Evolutionary conservation across 2,888 invertebrate genomes (phyloP).

Genomic region (Pristionchus maxplancki): DNA sequence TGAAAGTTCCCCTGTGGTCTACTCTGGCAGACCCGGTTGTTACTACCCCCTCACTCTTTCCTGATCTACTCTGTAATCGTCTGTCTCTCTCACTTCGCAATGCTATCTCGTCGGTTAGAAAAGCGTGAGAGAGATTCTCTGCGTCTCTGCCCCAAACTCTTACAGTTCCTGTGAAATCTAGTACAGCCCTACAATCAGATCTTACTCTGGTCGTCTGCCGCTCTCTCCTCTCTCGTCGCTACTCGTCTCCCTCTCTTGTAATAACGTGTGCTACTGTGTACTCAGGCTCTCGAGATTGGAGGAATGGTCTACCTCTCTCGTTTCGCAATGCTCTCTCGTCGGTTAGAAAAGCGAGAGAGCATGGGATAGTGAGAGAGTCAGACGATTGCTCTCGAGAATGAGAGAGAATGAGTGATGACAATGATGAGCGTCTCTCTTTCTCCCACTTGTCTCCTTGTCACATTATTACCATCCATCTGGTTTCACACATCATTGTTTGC

Average conservation of each 20-base stretch:
- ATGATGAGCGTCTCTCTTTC: background rate
- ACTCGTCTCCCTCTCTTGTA: background rate
- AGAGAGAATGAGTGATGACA: slow-evolving; percentile 36
- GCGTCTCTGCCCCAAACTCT: slow-evolving; percentile 16
- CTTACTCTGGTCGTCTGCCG: background rate
- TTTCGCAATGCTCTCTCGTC: too few relatives aligned
- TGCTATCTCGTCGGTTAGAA: too few relatives aligned
- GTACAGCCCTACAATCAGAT: background rate
- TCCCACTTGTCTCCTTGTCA: background rate
- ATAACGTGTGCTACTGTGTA: slow-evolving; percentile 5
- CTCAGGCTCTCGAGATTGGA: background rate
- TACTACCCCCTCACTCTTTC: background rate
- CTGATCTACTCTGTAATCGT: background rate
- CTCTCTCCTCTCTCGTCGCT: background rate
- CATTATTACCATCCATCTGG: background rate
- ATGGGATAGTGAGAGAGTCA: background rate
- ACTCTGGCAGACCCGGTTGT: slow-evolving; percentile 32
- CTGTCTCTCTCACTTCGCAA: too few relatives aligned
- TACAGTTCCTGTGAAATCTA: background rate
- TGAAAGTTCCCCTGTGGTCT: background rate
- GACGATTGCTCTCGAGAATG: too few relatives aligned
- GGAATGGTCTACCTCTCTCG: too few relatives aligned
- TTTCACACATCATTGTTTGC: too few relatives aligned
- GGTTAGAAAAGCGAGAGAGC: too few relatives aligned
- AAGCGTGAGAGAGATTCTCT: too few relatives aligned